Percentiles rank a stretch among this genome's conserved stretches.
phyloP scores from a whole-genome alignment of 1,140 invertebrate genomes.

The Pararge aegeria region DNA sequence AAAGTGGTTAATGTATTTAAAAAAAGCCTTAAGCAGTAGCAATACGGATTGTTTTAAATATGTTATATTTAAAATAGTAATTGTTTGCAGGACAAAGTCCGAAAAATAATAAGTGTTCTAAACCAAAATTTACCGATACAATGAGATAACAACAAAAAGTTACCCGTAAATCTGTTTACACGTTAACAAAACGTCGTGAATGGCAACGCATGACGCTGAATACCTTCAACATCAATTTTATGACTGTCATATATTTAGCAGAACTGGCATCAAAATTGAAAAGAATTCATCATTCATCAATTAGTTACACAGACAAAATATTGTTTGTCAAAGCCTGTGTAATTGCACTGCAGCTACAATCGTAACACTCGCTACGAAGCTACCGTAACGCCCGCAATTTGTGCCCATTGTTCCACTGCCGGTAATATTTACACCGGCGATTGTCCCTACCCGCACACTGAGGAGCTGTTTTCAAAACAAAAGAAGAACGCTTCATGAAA shows the following conservation, averaged over 20 bases:
- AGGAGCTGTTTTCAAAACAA: slow-evolving; percentile 71
- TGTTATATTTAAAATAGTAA: too few species aligned
- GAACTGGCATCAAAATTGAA: slow-evolving; percentile 71
- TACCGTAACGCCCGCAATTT: slow-evolving; percentile 79
- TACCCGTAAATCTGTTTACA: slow-evolving; percentile 56
- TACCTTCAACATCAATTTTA: slow-evolving; percentile 68
- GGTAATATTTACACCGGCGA: slow-evolving; percentile 69
- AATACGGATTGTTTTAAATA: too few species aligned
- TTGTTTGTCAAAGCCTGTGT: slow-evolving; percentile 71
- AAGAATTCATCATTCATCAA: slow-evolving; percentile 77
- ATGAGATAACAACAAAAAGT: slow-evolving; percentile 50
- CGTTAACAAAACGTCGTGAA: slow-evolving; percentile 58
- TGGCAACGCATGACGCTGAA: slow-evolving; percentile 63
- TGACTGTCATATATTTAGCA: slow-evolving; percentile 69
- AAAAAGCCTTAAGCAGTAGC: too few species aligned
- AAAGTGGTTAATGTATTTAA: too few species aligned
- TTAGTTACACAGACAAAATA: slow-evolving; percentile 75
- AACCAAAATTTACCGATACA: slow-evolving; percentile 39
- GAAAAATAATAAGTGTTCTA: slow-evolving; percentile 3
- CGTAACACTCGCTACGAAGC: slow-evolving; percentile 75
- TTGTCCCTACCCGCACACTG: slow-evolving; percentile 67
- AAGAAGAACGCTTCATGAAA: slow-evolving; percentile 56
- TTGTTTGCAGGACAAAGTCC: slow-evolving; percentile 16
- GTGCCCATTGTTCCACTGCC: slow-evolving; percentile 65
- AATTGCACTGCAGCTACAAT: slow-evolving; percentile 74